These are phyloP conservation scores for Microcebus griseorufus DNA, from an alignment of 2,113 vertebrate genomes.

Conservation along the genomic window DNA sequence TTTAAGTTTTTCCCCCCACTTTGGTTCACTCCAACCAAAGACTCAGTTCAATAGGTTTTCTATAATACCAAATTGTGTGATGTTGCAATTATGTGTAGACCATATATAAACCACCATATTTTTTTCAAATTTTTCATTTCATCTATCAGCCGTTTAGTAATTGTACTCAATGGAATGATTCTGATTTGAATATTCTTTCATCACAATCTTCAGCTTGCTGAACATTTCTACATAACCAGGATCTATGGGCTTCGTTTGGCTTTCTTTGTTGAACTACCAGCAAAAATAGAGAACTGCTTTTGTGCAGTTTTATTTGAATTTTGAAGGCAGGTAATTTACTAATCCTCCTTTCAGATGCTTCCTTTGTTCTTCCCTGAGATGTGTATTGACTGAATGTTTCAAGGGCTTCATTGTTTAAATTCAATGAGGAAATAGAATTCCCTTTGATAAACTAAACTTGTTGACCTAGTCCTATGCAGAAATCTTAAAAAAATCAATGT, in stretches of 20 bases:
- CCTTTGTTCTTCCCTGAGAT: constrained; percentile 73
- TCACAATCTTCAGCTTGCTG: constrained; percentile 6
- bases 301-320: constrained; percentile 63
- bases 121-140: constrained; percentile 12
- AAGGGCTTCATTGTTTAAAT: constrained; percentile 70
- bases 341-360: constrained; percentile 68
- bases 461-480: constrained; percentile 57
- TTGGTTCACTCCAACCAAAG: not conserved
- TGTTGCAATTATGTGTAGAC: not conserved
- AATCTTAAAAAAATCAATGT: constrained; percentile 36
- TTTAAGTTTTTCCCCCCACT: not conserved
- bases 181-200: constrained; percentile 16
- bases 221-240: not conserved
- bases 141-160: not conserved
- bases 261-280: constrained; percentile 49
- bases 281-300: constrained; percentile 31
- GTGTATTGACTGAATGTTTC: constrained; percentile 75
- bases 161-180: not conserved
- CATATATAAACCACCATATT: not conserved
- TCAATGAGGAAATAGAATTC: constrained; percentile 74
- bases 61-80: not conserved
- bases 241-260: not conserved
- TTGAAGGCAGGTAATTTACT: constrained; percentile 66
- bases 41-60: constrained; percentile 11
- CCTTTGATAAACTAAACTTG: constrained; percentile 72